Evolutionary conservation across 2,113 vertebrate species (phyloP).

Genomic region (Plecturocebus donacophilus): DNA sequence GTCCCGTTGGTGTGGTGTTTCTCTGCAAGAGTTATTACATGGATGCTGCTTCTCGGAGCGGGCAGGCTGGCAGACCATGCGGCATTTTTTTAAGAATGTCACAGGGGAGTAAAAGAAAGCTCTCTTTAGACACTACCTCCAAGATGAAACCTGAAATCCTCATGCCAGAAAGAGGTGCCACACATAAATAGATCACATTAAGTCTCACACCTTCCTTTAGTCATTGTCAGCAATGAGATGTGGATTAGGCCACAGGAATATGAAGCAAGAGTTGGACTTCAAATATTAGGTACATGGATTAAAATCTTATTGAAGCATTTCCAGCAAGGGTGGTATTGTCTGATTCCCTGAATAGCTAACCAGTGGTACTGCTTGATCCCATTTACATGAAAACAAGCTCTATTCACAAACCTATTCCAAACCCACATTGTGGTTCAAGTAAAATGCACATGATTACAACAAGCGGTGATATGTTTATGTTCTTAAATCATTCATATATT

Average conservation of each 20-base stretch:
- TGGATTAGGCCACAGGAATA: conserved; percentile 76
- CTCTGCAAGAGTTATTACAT: neutral
- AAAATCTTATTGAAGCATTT: conserved; percentile 83
- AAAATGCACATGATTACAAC: conserved; percentile 84
- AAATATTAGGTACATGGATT: conserved; percentile 82
- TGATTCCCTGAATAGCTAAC: conserved; percentile 84
- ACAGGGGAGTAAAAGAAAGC: conserved; percentile 21
- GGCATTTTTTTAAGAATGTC: conserved; percentile 59
- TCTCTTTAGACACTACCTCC: conserved; percentile 57
- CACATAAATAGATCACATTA: conserved; percentile 68
- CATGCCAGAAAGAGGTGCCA: conserved; percentile 72
- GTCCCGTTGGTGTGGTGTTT: neutral
- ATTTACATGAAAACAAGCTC: conserved; percentile 88
- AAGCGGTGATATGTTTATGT: conserved; percentile 83
- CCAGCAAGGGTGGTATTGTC: conserved; percentile 84
- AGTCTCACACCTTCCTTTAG: conserved; percentile 61
- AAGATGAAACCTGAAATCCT: conserved; percentile 70
- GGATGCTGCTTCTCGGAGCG: neutral
- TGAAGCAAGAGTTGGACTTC: conserved; percentile 78
- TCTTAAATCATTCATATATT: conserved; percentile 81
- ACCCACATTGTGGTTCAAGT: conserved; percentile 83
- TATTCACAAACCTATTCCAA: conserved; percentile 85
- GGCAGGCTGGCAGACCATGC: neutral
- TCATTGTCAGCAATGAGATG: conserved; percentile 79
- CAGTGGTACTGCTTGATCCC: conserved; percentile 83